Percentiles rank a stretch among this genome's conserved stretches.
Conservation (phyloP, 2,888 invertebrate species). For the Caenorhabditis drosophilae region DNA sequence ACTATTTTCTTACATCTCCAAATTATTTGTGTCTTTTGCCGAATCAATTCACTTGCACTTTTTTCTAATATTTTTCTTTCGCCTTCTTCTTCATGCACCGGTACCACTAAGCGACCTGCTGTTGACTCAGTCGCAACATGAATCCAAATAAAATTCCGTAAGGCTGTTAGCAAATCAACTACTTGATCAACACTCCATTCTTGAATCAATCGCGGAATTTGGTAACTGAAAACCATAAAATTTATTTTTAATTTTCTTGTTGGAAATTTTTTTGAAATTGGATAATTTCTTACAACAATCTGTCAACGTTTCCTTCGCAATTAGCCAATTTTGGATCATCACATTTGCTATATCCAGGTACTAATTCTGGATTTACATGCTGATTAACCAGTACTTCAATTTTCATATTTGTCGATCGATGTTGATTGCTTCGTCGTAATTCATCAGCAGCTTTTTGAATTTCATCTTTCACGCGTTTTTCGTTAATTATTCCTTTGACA, state of each 20-base stretch:
- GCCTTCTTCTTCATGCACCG: neutral
- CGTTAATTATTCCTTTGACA: conserved; percentile 16
- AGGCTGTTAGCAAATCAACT: conserved; percentile 9
- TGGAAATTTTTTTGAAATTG: too few relatives aligned
- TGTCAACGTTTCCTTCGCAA: too few relatives aligned
- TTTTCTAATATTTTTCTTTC: neutral
- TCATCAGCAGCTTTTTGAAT: conserved; percentile 13
- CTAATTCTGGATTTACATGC: conserved; percentile 10
- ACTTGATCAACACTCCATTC: conserved; percentile 7
- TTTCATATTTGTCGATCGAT: conserved; percentile 9
- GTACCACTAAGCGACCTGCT: conserved; percentile 6
- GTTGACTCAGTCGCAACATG: conserved; percentile 32
- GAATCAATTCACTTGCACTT: conserved; percentile 24
- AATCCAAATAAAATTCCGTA: conserved; percentile 31
- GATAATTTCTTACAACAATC: too few relatives aligned
- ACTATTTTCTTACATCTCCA: conserved; percentile 16
- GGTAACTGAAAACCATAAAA: conserved; percentile 4
- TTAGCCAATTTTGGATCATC: too few relatives aligned
- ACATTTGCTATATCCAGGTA: neutral
- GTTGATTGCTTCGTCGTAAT: conserved; percentile 6
- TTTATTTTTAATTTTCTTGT: too few relatives aligned
- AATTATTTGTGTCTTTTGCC: neutral
- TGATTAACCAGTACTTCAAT: conserved; percentile 16
- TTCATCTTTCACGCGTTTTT: conserved; percentile 12
- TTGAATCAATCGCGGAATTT: neutral